phyloP scores from a whole-genome alignment of 2,888 invertebrate species.

The Hydriomena furcata region DNA sequence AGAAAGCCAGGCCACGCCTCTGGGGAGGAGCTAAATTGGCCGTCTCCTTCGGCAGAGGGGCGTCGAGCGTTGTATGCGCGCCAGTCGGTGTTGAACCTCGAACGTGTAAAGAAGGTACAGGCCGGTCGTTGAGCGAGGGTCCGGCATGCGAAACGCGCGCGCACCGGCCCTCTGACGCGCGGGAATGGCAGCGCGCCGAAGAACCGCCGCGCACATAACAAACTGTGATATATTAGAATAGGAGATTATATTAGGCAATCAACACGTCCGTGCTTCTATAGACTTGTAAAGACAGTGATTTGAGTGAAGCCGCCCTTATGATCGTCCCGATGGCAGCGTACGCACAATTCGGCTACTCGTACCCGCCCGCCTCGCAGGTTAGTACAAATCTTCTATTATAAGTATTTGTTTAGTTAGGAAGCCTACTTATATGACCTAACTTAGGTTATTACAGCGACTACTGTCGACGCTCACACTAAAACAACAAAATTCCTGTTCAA shows the following conservation, averaged over 20 bases:
- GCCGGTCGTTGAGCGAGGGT: constrained; percentile 60
- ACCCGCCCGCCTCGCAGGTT: constrained; percentile 96
- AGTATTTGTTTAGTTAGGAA: too few species aligned
- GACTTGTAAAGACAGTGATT: constrained; percentile 80
- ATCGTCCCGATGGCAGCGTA: constrained; percentile 89
- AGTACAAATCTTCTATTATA: constrained; percentile 45
- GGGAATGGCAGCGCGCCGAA: constrained; percentile 78
- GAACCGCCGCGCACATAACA: constrained; percentile 72
- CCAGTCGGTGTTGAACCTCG: constrained; percentile 77
- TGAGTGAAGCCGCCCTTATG: constrained; percentile 82
- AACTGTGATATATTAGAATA: constrained; percentile 77
- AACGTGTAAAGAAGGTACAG: constrained; percentile 70
- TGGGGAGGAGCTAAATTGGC: constrained; percentile 64
- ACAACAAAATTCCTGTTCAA: too few species aligned
- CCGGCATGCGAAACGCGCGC: constrained; percentile 74
- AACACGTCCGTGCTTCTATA: constrained; percentile 67
- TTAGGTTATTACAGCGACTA: too few species aligned
- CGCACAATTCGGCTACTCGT: constrained; percentile 96
- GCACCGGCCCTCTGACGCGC: constrained; percentile 72
- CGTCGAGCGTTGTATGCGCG: constrained; percentile 75
- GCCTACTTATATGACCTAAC: too few species aligned
- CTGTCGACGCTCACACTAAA: too few species aligned
- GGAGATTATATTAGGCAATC: constrained; percentile 57
- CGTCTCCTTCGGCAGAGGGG: constrained; percentile 77
- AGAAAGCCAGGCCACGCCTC: constrained; percentile 53